Evolutionary conservation across 2,797 vertebrate species (phyloP).

Genomic region (Simalia tracyae): DNA sequence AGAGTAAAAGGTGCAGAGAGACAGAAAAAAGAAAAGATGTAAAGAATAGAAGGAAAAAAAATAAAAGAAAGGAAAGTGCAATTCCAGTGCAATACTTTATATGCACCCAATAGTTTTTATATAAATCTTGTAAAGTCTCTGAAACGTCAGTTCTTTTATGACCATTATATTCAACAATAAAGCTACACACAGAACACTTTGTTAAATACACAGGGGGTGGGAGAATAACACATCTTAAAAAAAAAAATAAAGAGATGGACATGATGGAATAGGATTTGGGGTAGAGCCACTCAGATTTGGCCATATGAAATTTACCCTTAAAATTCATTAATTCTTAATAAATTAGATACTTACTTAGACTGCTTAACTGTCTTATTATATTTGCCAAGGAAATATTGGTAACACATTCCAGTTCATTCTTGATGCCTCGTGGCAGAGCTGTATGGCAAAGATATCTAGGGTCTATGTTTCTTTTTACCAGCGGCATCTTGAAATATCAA

Average conservation of each 20-base stretch:
- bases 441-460: slow-evolving; percentile 98
- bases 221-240: neutral
- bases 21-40: no score
- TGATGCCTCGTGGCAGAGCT: slow-evolving; percentile 90
- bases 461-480: slow-evolving; percentile 98
- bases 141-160: neutral
- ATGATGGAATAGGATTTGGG: neutral
- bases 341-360: slow-evolving; percentile 87
- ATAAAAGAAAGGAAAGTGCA: no score
- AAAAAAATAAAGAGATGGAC: neutral
- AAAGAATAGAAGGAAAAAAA: no score
- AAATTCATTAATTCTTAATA: slow-evolving; percentile 28
- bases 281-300: neutral
- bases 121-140: neutral
- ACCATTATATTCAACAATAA: neutral
- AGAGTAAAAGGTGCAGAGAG: no score
- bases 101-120: neutral
- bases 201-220: neutral
- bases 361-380: slow-evolving; percentile 97
- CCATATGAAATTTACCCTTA: slow-evolving; percentile 24
- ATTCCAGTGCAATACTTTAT: neutral
- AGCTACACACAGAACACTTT: neutral
- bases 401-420: slow-evolving; percentile 98
- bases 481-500: slow-evolving; percentile 85
- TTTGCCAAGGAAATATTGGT: slow-evolving; percentile 98